Percentiles rank a stretch among this genome's conserved stretches.
These are phyloP conservation scores for Catagonus wagneri DNA, from an alignment of 2,113 vertebrate genomes.

Conservation along the genomic window DNA sequence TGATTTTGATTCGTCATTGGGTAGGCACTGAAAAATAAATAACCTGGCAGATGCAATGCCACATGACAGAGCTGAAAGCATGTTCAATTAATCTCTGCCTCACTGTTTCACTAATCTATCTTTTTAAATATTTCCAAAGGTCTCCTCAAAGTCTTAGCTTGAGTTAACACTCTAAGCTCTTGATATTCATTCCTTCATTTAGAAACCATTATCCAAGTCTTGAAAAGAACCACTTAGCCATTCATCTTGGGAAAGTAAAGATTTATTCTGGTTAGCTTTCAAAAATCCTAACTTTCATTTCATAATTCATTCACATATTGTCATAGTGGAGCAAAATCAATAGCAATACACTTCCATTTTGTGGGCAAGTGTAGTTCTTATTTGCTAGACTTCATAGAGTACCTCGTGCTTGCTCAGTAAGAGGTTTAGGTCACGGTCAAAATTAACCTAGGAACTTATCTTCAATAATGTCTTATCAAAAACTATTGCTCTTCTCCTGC, in stretches of 20 bases:
- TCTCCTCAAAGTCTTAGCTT: conserved; percentile 83
- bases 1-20: conserved; percentile 82
- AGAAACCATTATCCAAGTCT: conserved; percentile 72
- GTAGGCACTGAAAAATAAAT: conserved; percentile 80
- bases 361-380: conserved; percentile 37
- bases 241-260: conserved; percentile 68
- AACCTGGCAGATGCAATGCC: conserved; percentile 80
- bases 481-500: conserved; percentile 10
- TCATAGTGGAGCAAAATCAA: conserved; percentile 47
- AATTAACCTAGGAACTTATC: conserved; percentile 8
- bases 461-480: background rate
- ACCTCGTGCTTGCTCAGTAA: conserved; percentile 29
- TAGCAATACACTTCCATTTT: conserved; percentile 26
- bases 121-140: conserved; percentile 86
- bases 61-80: conserved; percentile 83
- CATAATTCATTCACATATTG: conserved; percentile 64
- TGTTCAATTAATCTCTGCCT: conserved; percentile 86
- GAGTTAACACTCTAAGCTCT: conserved; percentile 82
- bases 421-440: background rate
- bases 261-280: conserved; percentile 70
- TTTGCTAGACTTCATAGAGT: conserved; percentile 14
- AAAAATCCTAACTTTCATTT: conserved; percentile 69
- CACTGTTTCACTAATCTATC: conserved; percentile 85
- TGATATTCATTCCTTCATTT: conserved; percentile 72
- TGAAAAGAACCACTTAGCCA: conserved; percentile 69